Evolutionary conservation across 53 echinoderm and acorn worm genomes (phyloP).

Genomic region (Henricia sp.): DNA sequence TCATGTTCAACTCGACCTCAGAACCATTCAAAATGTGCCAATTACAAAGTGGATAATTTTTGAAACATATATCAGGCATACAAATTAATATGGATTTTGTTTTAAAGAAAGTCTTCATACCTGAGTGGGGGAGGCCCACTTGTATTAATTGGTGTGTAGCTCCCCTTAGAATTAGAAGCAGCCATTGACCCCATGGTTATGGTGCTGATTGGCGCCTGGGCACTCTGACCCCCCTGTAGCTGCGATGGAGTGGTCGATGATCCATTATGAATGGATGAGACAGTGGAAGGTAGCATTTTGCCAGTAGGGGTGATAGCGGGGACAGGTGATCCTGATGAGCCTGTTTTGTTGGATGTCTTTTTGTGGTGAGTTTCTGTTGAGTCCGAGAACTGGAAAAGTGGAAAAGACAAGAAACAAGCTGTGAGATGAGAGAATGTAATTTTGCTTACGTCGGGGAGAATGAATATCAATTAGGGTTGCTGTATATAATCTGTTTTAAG

Average conservation of each 20-base stretch:
- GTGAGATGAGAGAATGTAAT: too few species aligned
- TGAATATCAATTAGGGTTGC: too few species aligned
- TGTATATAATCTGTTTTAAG: too few species aligned
- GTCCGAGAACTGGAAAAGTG: conserved; percentile 13
- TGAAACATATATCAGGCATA: too few species aligned
- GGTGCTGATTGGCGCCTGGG: conserved; percentile 86
- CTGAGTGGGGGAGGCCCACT: conserved; percentile 84
- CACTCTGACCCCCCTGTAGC: conserved; percentile 34
- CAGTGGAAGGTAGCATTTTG: conserved; percentile 72
- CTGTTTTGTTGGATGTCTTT: conserved; percentile 53
- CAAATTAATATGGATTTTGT: too few species aligned
- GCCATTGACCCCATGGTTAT: conserved; percentile 92
- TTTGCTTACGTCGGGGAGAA: too few species aligned
- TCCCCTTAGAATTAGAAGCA: conserved; percentile 78
- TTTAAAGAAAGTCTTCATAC: conserved; percentile 47
- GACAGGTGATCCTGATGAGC: conserved; percentile 44
- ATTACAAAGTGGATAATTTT: too few species aligned
- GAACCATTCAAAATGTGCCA: too few species aligned
- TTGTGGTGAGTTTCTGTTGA: conserved; percentile 16
- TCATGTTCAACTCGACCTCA: too few species aligned
- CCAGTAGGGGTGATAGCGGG: conserved; percentile 67
- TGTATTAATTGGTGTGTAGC: conserved; percentile 66
- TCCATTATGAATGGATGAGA: conserved; percentile 77
- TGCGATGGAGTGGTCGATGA: conserved; percentile 70
- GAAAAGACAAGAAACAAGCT: neutral